phyloP scores from a whole-genome alignment of 2,797 vertebrate species.

The Margarornis squamiger region DNA sequence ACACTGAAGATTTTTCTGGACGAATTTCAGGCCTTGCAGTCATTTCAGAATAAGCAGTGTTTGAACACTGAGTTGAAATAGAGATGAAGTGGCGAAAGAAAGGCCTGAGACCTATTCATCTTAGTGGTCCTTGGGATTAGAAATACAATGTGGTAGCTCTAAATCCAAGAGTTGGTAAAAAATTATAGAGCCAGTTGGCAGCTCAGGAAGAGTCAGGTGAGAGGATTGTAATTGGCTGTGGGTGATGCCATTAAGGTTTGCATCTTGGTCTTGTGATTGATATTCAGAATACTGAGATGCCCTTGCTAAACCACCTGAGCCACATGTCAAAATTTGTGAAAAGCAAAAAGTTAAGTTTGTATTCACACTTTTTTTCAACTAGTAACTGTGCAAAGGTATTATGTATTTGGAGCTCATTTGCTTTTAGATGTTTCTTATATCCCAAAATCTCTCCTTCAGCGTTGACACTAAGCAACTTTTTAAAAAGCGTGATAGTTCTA shows the following conservation, averaged over 20 bases:
- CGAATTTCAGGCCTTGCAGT: background rate
- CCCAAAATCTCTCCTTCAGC: background rate
- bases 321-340: background rate
- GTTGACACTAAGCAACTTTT: background rate
- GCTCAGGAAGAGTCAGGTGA: background rate
- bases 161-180: background rate
- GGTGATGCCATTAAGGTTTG: background rate
- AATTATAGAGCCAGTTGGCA: background rate
- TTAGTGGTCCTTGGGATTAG: background rate
- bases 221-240: background rate
- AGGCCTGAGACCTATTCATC: background rate
- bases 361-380: background rate
- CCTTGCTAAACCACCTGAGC: background rate
- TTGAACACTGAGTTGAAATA: background rate
- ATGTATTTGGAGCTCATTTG: background rate
- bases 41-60: background rate
- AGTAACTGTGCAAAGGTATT: background rate
- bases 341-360: background rate
- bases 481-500: background rate
- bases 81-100: background rate
- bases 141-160: background rate
- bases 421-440: background rate
- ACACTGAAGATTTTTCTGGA: background rate
- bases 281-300: background rate
- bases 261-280: background rate